phyloP scores from a whole-genome alignment of 2,113 vertebrate genomes.

The Amazona vittata region DNA sequence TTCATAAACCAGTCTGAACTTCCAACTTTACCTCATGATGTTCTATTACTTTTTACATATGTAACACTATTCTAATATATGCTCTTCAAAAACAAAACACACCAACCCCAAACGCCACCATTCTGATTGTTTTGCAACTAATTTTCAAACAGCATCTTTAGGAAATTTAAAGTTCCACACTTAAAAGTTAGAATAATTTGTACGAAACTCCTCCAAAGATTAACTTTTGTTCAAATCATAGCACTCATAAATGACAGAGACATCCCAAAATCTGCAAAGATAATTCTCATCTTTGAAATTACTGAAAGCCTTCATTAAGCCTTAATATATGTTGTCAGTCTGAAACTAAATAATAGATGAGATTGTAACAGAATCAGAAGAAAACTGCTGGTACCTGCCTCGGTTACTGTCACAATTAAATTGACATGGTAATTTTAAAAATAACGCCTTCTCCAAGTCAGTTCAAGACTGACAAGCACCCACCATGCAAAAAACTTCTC shows the following conservation, averaged over 20 bases:
- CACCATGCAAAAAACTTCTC: constrained; percentile 61
- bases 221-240: constrained; percentile 72
- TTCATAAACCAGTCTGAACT: background rate
- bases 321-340: constrained; percentile 86
- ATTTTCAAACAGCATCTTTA: background rate
- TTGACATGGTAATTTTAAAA: constrained; percentile 83
- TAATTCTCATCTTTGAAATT: constrained; percentile 80
- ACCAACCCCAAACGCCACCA: background rate
- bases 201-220: constrained; percentile 62
- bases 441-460: constrained; percentile 71
- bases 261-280: constrained; percentile 67
- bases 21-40: background rate
- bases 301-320: constrained; percentile 84
- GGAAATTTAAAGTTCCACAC: constrained; percentile 19
- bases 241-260: constrained; percentile 60
- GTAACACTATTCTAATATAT: background rate
- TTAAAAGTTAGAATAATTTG: constrained; percentile 66
- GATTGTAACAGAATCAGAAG: constrained; percentile 90
- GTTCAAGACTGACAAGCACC: constrained; percentile 66
- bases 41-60: background rate
- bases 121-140: background rate
- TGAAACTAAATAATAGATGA: constrained; percentile 87
- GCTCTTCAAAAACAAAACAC: background rate
- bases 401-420: constrained; percentile 80
- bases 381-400: constrained; percentile 87